Evolutionary conservation across 1,140 invertebrate species (phyloP), one percentile per base, ranked within the genome.

Genomic region (Chrysomallon squamiferum): DNA sequence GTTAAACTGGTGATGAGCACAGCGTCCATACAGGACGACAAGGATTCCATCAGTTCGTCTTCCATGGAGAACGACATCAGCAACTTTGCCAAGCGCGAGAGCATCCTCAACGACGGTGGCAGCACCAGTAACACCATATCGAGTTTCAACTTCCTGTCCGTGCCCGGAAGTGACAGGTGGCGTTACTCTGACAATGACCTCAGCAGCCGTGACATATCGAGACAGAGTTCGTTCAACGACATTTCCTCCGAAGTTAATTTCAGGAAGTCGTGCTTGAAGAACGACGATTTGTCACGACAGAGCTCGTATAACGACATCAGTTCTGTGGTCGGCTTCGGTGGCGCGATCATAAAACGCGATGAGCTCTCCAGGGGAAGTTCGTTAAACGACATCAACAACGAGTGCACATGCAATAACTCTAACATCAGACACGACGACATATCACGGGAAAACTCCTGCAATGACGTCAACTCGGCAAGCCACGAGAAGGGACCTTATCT

Each of bases 1-100:
- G 71, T 73, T 5, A 73, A 73, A 58, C 67, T 73, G 35, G 71
- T 73, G n/a, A 73, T 73, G 71, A 69, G 67, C 57, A 73, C 71
- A 20, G 67, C 71, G 3, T 69, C 67, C 41, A 64, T 73, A 13
- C 57, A 59, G 43, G 63, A 68, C 22, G 67, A 73, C 62, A 66
- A 73, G 47, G 58, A 65, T 22, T 66, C 66, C 47, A 60, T 59
- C 47, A 38, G 68, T 11, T 66, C 63, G 41, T 69, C 66, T 18
- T 67, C 67, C 49, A 73, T 73, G 50, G 71, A 73, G 43, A 69
- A 67, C 52, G 71, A 73, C 45, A 65, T 73, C 50, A 65, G 62
- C 2, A 59, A 69, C 64, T 63, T 60, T 41, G 68, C 64, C 50
- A 64, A 64, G 35, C 35, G 66, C 11, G 65, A 73, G 45, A 73